Evolutionary conservation across 2,797 vertebrate species (phyloP), one percentile per base, ranked within the genome.

Genomic region (Tauraco hartlaubi): DNA sequence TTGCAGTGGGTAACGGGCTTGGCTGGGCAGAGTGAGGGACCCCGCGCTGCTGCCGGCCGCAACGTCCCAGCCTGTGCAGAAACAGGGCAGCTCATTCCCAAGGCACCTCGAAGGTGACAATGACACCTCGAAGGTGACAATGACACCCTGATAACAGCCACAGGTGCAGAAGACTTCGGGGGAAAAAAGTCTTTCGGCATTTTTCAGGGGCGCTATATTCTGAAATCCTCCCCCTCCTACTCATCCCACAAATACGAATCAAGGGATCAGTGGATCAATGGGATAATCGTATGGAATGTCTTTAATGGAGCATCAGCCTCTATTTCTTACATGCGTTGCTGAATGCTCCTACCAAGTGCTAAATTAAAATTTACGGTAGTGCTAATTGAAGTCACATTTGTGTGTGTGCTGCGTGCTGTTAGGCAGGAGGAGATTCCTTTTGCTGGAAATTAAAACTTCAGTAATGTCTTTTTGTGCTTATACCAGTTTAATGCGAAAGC

Each of bases 281-380:
- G 86, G 75, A 83, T 77, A 77, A 87, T 52, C 64, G 9, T 54
- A 84, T 28, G 63, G 82, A 88, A 94, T n/a, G 64, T 44, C 78
- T 93, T 90, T 55, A 88, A 58, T 63, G 69, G 77, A 87, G 31
- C 58, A 62, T 69, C 88, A 72, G 26, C 66, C 56, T 48, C 85
- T 58, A n/a, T 80, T 93, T 88, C 86, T 76, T 92, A 88, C 73
- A 85, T 52, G 21, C 52, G 68, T 66, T 64, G 72, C 55, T 83
- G 83, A 93, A 94, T 52, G n/a, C 62, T 94, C 92, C 97, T 95
- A 95, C 88, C 43, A 97, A 94, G 96, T 91, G 96, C 93, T 96
- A 93, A 96, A 93, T 97, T 93, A 95, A 96, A 96, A 95, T 91
- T 81, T 95, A 95, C 59, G 4, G 62, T 52, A 33, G 88, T 94